Evolutionary conservation across 2,888 invertebrate genomes (phyloP).

Genomic region (Chelonus formosanus): DNA sequence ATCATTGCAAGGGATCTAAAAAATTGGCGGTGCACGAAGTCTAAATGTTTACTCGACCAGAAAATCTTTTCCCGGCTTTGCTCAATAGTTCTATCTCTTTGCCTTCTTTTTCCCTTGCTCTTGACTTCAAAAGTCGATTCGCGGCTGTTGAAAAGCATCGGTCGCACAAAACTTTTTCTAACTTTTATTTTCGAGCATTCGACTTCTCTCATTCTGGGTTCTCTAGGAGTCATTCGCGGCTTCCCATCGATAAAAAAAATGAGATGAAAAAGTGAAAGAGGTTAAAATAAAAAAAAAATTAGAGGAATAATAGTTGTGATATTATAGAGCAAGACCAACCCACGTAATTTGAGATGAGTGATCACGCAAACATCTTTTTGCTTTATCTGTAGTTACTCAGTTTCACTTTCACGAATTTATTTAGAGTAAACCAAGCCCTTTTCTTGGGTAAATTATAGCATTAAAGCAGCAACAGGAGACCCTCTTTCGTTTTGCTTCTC

Average conservation of each 20-base stretch:
- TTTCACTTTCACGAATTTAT: too few relatives aligned
- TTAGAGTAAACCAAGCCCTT: too few relatives aligned
- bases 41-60: conserved; percentile 38
- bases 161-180: conserved; percentile 28
- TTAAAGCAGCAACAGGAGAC: too few relatives aligned
- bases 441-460: too few relatives aligned
- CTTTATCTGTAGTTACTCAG: too few relatives aligned
- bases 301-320: too few relatives aligned
- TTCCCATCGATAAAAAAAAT: conserved; percentile 21
- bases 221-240: conserved; percentile 29
- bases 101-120: conserved; percentile 24
- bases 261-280: background rate
- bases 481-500: too few relatives aligned
- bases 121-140: conserved; percentile 29
- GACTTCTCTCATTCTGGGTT: conserved; percentile 25
- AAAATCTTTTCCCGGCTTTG: conserved; percentile 40
- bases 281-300: too few relatives aligned
- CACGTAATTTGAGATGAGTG: too few relatives aligned
- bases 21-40: conserved; percentile 35
- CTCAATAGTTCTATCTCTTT: conserved; percentile 32
- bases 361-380: too few relatives aligned
- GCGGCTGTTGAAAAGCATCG: conserved; percentile 27
- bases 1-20: conserved; percentile 24
- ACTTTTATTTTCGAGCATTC: conserved; percentile 29
- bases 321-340: too few relatives aligned